Conservation (phyloP, 2,797 vertebrate genomes). For the Hypotaenidia philippensis region DNA sequence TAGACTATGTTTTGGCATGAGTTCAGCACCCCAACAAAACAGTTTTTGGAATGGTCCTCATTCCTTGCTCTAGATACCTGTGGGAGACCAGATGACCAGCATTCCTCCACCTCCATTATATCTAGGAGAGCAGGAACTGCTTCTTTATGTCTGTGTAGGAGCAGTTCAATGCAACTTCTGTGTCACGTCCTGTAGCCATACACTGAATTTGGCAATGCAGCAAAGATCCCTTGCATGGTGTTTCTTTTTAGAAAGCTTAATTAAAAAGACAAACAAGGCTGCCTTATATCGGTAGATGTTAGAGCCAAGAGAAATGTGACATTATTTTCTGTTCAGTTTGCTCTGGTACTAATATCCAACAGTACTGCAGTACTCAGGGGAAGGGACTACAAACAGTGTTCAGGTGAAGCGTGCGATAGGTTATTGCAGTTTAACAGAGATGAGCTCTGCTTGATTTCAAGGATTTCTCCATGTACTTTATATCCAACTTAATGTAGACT, state of each 20-base stretch:
- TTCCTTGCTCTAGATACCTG: neutral
- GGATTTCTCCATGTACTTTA: conserved; percentile 54
- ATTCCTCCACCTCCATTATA: neutral
- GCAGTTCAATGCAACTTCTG: neutral
- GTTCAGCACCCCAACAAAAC: neutral
- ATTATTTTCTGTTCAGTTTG: conserved; percentile 50
- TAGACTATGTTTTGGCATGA: neutral
- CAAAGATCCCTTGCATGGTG: neutral
- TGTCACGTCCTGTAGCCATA: neutral
- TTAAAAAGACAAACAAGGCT: neutral
- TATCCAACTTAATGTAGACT: conserved; percentile 28
- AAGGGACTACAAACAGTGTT: conserved; percentile 36
- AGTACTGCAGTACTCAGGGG: conserved; percentile 15
- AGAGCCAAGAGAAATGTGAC: conserved; percentile 3
- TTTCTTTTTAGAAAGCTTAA: conserved; percentile 9
- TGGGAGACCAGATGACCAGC: neutral
- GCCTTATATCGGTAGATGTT: neutral
- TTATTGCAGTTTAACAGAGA: conserved; percentile 58
- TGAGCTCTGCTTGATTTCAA: conserved; percentile 54
- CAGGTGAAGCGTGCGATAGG: conserved; percentile 22
- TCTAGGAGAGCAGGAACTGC: neutral
- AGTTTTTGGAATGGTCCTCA: neutral
- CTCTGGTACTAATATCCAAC: neutral
- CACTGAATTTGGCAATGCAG: neutral
- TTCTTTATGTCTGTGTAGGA: neutral